Evolutionary conservation across 2,888 invertebrate species (phyloP).

Genomic region (Eupelmus urozonus): DNA sequence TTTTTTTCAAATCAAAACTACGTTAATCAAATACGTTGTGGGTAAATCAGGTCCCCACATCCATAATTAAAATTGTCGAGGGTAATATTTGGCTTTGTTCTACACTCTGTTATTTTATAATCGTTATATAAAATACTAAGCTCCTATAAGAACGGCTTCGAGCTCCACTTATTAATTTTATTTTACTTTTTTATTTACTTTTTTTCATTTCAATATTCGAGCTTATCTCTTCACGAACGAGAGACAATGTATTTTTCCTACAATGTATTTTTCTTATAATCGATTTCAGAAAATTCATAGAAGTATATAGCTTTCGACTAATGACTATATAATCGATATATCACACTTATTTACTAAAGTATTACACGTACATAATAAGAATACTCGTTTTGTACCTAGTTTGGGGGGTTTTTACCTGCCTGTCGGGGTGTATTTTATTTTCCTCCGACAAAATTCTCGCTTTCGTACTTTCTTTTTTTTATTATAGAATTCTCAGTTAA

Average conservation of each 20-base stretch:
- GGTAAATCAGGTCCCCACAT: too few relatives aligned
- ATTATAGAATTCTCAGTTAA: not conserved
- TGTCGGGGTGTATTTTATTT: slow-evolving; percentile 16
- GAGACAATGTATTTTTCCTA: slow-evolving; percentile 49
- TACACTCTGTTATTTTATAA: slow-evolving; percentile 30
- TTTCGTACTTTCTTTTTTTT: not conserved
- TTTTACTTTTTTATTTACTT: slow-evolving; percentile 5
- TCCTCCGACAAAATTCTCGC: slow-evolving; percentile 10
- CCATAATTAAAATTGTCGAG: too few relatives aligned
- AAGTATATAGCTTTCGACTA: slow-evolving; percentile 53
- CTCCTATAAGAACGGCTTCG: slow-evolving; percentile 46
- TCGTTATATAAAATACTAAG: slow-evolving; percentile 62
- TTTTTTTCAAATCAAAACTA: too few relatives aligned
- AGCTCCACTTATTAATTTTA: slow-evolving; percentile 16
- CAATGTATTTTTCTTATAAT: slow-evolving; percentile 39
- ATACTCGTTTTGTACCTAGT: slow-evolving; percentile 57
- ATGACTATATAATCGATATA: slow-evolving; percentile 50
- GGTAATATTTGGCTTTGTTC: slow-evolving; percentile 30
- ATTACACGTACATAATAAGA: slow-evolving; percentile 49
- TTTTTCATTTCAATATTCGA: not conserved
- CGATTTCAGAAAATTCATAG: slow-evolving; percentile 49
- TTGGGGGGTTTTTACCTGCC: slow-evolving; percentile 41
- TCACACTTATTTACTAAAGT: slow-evolving; percentile 56
- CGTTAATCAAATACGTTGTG: too few relatives aligned
- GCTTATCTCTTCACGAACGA: slow-evolving; percentile 7